Conservation (phyloP, 2,888 invertebrate genomes). For the Archips crataeganus region DNA sequence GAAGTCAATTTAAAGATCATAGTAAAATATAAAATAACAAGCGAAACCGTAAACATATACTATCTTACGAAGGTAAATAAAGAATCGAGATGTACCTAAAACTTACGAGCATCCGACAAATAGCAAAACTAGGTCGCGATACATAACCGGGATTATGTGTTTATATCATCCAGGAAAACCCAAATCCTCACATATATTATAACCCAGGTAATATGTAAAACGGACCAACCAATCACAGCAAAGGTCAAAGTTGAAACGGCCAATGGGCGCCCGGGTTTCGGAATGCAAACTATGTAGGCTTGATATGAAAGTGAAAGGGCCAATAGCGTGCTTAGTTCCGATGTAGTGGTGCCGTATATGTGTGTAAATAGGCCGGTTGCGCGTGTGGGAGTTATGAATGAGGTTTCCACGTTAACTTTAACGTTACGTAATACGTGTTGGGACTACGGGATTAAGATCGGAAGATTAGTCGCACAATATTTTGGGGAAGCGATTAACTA, state of each 20-base stretch:
- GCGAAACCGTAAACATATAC: neutral
- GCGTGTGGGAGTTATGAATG: conserved; percentile 64
- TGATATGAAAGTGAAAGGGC: conserved; percentile 79
- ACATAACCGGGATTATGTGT: conserved; percentile 19
- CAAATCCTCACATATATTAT: conserved; percentile 38
- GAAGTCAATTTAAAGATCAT: too few relatives aligned
- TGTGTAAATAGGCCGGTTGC: conserved; percentile 49
- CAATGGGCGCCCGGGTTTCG: conserved; percentile 65
- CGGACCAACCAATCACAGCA: conserved; percentile 68
- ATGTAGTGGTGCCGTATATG: conserved; percentile 65
- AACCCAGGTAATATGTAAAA: conserved; percentile 41
- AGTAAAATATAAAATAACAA: neutral
- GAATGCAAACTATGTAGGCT: conserved; percentile 82
- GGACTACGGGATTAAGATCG: conserved; percentile 4
- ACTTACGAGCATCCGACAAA: conserved; percentile 6
- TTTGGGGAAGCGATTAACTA: neutral
- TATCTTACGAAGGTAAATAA: neutral
- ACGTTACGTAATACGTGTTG: conserved; percentile 29
- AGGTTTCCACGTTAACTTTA: conserved; percentile 48
- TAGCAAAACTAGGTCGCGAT: conserved; percentile 31
- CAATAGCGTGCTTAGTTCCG: conserved; percentile 65
- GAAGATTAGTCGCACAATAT: neutral
- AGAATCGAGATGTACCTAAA: neutral
- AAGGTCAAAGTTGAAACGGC: conserved; percentile 75
- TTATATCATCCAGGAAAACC: conserved; percentile 37